Evolutionary conservation across 2,113 vertebrate genomes (phyloP), one percentile per base, ranked within the genome.

Genomic region (Triplophysa rosa): DNA sequence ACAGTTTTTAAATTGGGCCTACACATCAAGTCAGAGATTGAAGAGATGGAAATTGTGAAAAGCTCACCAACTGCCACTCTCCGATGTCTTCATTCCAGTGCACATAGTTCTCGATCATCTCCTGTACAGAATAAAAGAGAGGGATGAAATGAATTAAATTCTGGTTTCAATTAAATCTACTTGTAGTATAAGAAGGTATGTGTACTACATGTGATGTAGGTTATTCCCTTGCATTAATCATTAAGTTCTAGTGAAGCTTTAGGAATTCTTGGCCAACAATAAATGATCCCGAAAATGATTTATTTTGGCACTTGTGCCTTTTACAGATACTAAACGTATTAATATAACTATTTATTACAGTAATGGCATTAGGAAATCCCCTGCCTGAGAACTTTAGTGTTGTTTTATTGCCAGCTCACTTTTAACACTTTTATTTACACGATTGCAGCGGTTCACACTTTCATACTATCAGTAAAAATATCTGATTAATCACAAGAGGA

Each of bases 1-100:
- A 58, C 14, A 23, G n/a, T 2, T 4, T 72, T 37, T 42, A 47
- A 4, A 33, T 10, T 42, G 47, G 6, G 13, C 8, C 16, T 5
- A 52, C 63, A 49, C 8, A 16, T 52, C 16, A 59, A 11, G 4
- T 24, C 37, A 63, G 42, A 61, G 42, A 61, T 62, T 14, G 5
- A 33, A 58, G 26, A 72, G 33, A 2, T 10, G 17, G 11, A 16
- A 65, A 29, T 58, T 52, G 52, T 24, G 17, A 62, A 11, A 67
- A 67, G 29, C 95, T 93, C 88, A 99, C 98, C 92, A 99, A 87
- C 86, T 99, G 97, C 98, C 98, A 99, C 67, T 99, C 98, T 67
- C 98, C 98, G 70, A 98, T 98, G 86, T 99, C 98, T 88, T 99
- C 98, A 10, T 99, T 99, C 97, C 98, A 99, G 81, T 98, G 96